Percentiles rank a stretch among this genome's conserved stretches.
Conservation (phyloP, 1,140 invertebrate species). For the Drosophila lacteicornis region DNA sequence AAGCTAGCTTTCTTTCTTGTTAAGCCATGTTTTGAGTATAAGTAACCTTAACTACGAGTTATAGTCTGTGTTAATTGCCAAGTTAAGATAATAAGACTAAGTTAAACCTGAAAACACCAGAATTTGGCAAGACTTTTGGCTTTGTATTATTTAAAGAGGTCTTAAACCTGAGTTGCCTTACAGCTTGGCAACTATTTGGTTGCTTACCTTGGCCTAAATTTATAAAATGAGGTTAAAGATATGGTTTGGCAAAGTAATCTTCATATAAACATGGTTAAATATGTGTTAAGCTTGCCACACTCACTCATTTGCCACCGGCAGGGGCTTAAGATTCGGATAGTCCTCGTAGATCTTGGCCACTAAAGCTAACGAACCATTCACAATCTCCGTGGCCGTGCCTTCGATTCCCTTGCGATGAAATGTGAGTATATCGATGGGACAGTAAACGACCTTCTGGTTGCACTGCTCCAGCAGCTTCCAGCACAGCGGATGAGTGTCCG, state of each 20-base stretch:
- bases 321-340: conserved; percentile 77
- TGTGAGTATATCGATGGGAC: conserved; percentile 85
- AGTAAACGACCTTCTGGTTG: conserved; percentile 68
- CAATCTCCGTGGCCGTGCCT: conserved; percentile 71
- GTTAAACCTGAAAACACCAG: background rate
- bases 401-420: conserved; percentile 86
- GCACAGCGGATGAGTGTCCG: conserved; percentile 84
- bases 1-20: too few relatives aligned
- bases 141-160: background rate
- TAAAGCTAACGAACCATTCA: conserved; percentile 78
- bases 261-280: too few relatives aligned
- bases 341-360: conserved; percentile 73
- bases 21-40: background rate
- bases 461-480: conserved; percentile 85
- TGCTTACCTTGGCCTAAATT: background rate
- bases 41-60: background rate
- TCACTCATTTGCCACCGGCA: conserved; percentile 85
- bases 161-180: background rate
- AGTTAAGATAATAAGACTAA: background rate
- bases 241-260: background rate
- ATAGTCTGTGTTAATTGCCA: background rate
- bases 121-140: background rate
- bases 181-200: background rate
- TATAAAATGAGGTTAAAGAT: background rate
- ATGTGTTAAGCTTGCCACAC: conserved; percentile 1